Evolutionary conservation across 2,797 vertebrate species (phyloP).

Genomic region (Molossus alvarezi): DNA sequence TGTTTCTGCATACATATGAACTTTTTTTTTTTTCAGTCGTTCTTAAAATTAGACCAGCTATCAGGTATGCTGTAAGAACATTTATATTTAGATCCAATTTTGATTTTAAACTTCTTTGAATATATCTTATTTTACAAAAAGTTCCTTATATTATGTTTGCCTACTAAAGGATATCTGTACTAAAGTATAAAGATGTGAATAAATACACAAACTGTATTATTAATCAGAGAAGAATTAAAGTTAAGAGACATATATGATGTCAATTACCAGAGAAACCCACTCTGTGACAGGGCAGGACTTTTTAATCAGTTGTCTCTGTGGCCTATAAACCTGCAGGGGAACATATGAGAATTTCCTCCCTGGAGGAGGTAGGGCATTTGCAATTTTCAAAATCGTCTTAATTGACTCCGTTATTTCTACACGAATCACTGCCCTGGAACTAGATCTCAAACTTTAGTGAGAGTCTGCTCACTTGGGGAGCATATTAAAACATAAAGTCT

Average conservation of each 20-base stretch:
- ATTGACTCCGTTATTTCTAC: background rate
- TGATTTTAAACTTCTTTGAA: slow-evolving; percentile 1
- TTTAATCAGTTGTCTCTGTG: background rate
- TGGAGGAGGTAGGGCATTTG: background rate
- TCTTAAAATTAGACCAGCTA: background rate
- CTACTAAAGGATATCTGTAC: background rate
- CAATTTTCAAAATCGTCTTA: background rate
- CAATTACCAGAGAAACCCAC: background rate
- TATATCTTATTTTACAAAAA: background rate
- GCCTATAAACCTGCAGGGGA: background rate
- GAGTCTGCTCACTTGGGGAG: background rate
- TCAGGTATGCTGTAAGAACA: background rate
- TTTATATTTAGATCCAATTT: background rate
- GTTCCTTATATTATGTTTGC: background rate
- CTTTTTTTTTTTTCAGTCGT: background rate
- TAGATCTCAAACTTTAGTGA: background rate
- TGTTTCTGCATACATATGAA: background rate
- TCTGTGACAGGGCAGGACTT: background rate
- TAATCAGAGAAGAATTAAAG: background rate
- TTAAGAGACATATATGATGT: background rate
- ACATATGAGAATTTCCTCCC: background rate
- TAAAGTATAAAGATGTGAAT: background rate
- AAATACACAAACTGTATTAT: background rate
- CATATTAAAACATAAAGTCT: background rate
- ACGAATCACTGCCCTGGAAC: background rate